Evolutionary conservation across 2,797 vertebrate genomes (phyloP).

Genomic region (Odontamblyopus rebecca): DNA sequence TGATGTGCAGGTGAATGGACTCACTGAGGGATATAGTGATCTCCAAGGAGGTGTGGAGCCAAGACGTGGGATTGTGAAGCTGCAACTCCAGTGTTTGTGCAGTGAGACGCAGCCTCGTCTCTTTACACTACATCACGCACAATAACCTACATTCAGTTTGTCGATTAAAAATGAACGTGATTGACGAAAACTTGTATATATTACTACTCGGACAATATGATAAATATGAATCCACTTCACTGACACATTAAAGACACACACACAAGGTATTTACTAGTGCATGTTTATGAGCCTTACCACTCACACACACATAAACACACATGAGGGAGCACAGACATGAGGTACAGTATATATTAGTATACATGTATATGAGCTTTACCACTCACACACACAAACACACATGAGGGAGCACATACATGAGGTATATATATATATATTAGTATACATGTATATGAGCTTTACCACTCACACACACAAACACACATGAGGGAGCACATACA

Average conservation of each 20-base stretch:
- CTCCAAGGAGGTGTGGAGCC: no score
- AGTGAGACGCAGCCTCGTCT: no score
- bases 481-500: neutral
- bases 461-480: conserved; percentile 82
- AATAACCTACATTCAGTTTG: no score
- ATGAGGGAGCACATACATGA: neutral
- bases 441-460: conserved; percentile 47
- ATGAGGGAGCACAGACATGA: neutral
- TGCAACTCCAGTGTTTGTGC: no score
- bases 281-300: no score
- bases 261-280: neutral
- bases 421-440: no score
- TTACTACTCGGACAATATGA: neutral
- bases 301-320: neutral
- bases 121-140: no score
- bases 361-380: neutral
- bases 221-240: neutral
- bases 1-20: no score
- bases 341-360: neutral
- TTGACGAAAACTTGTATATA: no score
- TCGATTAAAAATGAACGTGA: no score
- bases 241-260: neutral
- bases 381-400: neutral
- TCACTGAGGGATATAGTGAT: no score
- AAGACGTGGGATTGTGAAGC: no score